Conservation (phyloP, 2,113 vertebrate species). For the Genyomyrus donnyi region DNA sequence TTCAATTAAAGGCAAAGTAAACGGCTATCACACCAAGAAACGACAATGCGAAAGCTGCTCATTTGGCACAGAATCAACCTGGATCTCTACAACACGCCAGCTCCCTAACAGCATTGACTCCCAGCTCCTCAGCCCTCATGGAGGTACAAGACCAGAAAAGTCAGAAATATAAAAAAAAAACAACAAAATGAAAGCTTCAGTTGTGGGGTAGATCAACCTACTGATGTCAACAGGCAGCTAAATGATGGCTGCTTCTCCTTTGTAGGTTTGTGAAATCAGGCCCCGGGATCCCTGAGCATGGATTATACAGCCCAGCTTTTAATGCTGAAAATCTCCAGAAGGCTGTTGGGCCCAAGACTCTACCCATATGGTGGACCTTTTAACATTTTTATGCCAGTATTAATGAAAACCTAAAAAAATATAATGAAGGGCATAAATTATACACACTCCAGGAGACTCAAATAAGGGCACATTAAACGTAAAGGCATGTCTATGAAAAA, state of each 20-base stretch:
- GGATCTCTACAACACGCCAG: background rate
- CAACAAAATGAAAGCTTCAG: background rate
- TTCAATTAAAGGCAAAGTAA: background rate
- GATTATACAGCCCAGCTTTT: background rate
- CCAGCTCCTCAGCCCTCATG: background rate
- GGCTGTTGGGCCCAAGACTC: background rate
- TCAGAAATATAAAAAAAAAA: background rate
- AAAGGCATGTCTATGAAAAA: constrained; percentile 31
- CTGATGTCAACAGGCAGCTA: background rate
- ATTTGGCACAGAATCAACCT: background rate
- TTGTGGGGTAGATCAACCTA: background rate
- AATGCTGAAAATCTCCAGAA: background rate
- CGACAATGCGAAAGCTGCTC: background rate
- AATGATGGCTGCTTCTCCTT: background rate
- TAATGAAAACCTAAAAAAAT: constrained; percentile 24
- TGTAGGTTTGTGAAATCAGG: background rate
- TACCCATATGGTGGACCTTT: constrained; percentile 9
- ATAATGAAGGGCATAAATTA: constrained; percentile 40
- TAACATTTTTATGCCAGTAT: background rate
- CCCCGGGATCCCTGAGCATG: background rate
- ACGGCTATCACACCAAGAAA: background rate
- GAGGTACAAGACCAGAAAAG: background rate
- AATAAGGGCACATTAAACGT: constrained; percentile 17
- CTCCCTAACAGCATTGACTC: background rate
- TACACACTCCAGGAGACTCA: constrained; percentile 29